Base-by-base conservation (phyloP, 2,888 invertebrate species). In the Danaus chrysippus region DNA sequence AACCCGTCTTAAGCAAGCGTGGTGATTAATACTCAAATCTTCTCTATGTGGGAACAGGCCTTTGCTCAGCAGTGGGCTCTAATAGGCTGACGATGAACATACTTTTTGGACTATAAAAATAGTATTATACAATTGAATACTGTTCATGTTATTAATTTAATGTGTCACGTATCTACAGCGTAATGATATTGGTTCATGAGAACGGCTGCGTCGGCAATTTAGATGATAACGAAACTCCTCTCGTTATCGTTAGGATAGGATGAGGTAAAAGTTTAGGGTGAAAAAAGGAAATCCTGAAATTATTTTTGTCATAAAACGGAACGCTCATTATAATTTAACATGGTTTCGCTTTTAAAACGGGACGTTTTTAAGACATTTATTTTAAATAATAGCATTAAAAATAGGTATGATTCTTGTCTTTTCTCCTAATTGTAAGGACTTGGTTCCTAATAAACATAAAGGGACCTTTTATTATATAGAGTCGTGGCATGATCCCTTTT, bases 401-500 rank as follows among this genome's bases (percentile, higher is more conserved):
- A 13, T 13, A 15, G 5, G 10, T 46, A 46, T n/a, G n/a, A 5
- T 49, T 34, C 49, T 49, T 49, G 49, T 49, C 49, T 49, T 1
- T 17, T 17, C 49, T 17, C 49, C 11, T 49, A 49, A 49, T 49
- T 34, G 23, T 34, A 49, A 49, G 58, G 58, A 58, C 58, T 56
- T 15, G 43, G 41, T 49, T 56, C 44, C 63, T 52, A 63, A 59
- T 63, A 59, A 59, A 59, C 59, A 63, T 63, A 59, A 63, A 54
- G 59, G 56, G 63, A 43, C 58, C 62, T 62, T 62, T 59, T 59
- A 63, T 63, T 63, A 59, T 56, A 56, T 59, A 55, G 56, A 34
- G 53, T 53, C 63, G 59, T 63, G 59, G 63, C 56, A 52, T 60
- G 55, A 56, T 59, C 63, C 59, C 44, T 59, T 53, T 46, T 56